These are phyloP conservation scores for Amyelois transitella DNA, from an alignment of 1,140 invertebrate genomes.

Conservation along the genomic window DNA sequence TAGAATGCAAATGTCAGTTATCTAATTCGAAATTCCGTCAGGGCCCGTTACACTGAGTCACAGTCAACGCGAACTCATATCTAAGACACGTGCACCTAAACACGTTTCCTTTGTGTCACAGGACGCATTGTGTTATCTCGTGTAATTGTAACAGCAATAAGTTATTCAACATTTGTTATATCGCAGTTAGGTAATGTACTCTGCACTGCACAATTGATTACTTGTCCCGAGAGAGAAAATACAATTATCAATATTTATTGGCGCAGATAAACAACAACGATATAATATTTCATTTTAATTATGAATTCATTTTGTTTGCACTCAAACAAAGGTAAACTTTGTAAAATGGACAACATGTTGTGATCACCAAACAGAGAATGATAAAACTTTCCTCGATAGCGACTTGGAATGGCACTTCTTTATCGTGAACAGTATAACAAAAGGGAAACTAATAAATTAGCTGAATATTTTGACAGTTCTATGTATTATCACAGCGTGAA, in stretches of 20 bases:
- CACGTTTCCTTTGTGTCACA: neutral
- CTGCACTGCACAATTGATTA: neutral
- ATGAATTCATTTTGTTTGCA: no score
- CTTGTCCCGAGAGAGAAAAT: neutral
- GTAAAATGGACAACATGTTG: no score
- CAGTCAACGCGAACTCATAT: constrained; percentile 9
- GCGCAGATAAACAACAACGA: neutral
- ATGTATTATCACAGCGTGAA: no score
- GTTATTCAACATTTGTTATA: neutral
- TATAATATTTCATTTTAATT: no score
- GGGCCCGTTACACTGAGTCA: constrained; percentile 16
- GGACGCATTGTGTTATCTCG: neutral
- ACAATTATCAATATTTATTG: neutral
- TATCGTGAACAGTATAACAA: no score
- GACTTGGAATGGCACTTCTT: no score
- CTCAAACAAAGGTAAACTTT: no score
- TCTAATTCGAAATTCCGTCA: constrained; percentile 16
- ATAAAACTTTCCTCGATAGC: no score
- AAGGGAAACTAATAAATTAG: no score
- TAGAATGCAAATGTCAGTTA: constrained; percentile 34
- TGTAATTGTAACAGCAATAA: neutral
- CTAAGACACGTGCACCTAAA: constrained; percentile 6
- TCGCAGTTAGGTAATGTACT: neutral
- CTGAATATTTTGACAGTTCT: no score
- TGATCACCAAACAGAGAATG: no score